phyloP scores from a whole-genome alignment of 2,113 vertebrate genomes.

The Labeo rohita region DNA sequence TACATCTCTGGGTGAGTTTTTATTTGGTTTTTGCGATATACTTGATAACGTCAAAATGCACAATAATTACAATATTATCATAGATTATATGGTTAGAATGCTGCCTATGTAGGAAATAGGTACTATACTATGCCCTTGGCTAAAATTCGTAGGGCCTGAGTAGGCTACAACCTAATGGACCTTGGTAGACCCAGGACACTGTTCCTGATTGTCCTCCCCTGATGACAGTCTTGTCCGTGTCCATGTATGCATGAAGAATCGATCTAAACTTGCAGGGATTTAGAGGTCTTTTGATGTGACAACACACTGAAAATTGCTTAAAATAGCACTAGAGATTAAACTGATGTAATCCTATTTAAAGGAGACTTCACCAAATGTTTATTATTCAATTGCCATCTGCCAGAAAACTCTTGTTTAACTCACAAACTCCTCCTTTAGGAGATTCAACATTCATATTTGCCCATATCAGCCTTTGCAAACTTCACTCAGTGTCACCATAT shows the following conservation, averaged over 20 bases:
- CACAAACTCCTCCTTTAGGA: conserved; percentile 58
- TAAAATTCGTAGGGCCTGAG: neutral
- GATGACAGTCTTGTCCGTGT: conserved; percentile 42
- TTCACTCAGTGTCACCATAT: neutral
- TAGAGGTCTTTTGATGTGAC: conserved; percentile 69
- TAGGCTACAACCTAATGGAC: neutral
- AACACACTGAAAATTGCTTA: conserved; percentile 69
- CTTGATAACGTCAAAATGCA: too few species aligned
- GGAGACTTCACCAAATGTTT: conserved; percentile 73
- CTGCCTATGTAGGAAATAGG: neutral
- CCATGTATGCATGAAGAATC: conserved; percentile 67
- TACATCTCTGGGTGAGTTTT: too few species aligned
- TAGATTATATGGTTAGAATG: neutral
- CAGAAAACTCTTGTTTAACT: conserved; percentile 68
- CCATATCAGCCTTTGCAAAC: conserved; percentile 39
- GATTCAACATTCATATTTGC: conserved; percentile 61
- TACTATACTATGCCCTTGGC: neutral
- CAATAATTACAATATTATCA: too few species aligned
- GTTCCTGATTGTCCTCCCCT: conserved; percentile 4
- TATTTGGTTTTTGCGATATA: too few species aligned
- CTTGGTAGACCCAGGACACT: neutral
- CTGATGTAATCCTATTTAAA: conserved; percentile 80
- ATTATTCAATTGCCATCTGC: conserved; percentile 76
- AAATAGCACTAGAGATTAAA: conserved; percentile 76
- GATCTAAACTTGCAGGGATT: conserved; percentile 74